Base-by-base conservation (phyloP, 1,140 invertebrate species). In the Ctenoplectra terminalis region DNA sequence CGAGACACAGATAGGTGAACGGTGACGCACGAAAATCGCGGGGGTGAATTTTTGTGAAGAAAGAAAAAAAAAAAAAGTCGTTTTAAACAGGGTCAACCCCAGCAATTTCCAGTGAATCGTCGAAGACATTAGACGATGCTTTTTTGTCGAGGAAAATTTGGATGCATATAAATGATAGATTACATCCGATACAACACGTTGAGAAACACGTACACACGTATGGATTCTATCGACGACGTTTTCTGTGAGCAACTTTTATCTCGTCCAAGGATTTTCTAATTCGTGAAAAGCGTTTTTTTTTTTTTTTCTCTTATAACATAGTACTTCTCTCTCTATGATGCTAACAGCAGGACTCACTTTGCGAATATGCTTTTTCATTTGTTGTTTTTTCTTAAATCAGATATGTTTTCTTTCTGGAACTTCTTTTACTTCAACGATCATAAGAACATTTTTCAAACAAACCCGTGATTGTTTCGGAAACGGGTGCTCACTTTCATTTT, bases 1-100 rank as follows among this genome's bases (percentile, higher is more conserved):
- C 88, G 77, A 90, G 90, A 92, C 90, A 91, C 89, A 91, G 85
- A 92, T 86, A 91, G 88, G 90, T 91, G 85, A 86, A 88, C 77
- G 85, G 64, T 75, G 81, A 70, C 46, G 60, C 67, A 40, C 75
- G 48, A 87, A 83, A 83, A 86, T 82, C 81, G 67, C 70, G 50
- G 70, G 74, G 54, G 72, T 77, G 58, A 66, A 81, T 40, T 66
- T 72, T 66, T 26, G 26, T 37, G 11, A 54, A 60, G 54, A 78
- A 58, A 61, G 66, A 26, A n/a, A n/a, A n/a, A n/a, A n/a, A n/a
- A n/a, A n/a, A n/a, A n/a, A n/a, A n/a, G n/a, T n/a, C 29, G n/a
- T 8, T n/a, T 46, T 71, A 31, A 43, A 3, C 15, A 9, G 8
- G n/a, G 8, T 29, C 31, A 31, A 43, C 48, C 73, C 60, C 66